A percentile compares a stretch with the other conserved stretches of the same genome.
Conservation (phyloP, 2,888 invertebrate species). For the Tillus elongatus region DNA sequence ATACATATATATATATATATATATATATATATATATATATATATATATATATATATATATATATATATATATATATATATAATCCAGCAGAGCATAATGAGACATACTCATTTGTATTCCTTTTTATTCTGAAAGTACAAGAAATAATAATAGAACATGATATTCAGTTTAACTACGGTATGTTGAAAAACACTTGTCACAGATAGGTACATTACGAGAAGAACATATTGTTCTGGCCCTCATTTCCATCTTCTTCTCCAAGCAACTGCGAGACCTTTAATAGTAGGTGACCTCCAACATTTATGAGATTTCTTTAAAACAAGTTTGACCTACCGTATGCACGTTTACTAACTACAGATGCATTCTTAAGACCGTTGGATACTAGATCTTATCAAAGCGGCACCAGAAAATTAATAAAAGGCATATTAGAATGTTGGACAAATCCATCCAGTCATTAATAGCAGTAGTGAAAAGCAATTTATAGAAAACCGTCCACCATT, state of each 20-base stretch:
- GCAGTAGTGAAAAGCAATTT: constrained; percentile 20
- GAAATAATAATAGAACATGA: too few relatives aligned
- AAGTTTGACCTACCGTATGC: neutral
- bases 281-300: constrained; percentile 2
- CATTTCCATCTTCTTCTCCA: neutral
- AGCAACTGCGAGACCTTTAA: neutral
- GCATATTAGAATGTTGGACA: neutral
- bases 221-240: neutral
- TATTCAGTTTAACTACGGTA: neutral
- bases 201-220: neutral
- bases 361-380: neutral
- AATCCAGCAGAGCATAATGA: too few relatives aligned
- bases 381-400: neutral
- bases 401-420: neutral
- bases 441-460: constrained; percentile 16
- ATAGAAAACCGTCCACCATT: constrained; percentile 26
- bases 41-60: too few relatives aligned
- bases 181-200: neutral
- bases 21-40: too few relatives aligned
- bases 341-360: neutral
- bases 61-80: too few relatives aligned
- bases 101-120: too few relatives aligned
- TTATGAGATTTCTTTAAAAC: neutral
- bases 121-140: too few relatives aligned
- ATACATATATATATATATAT: too few relatives aligned